phyloP scores from a whole-genome alignment of 92 coral and sea anemone species.

The Zoanthus solanderi region DNA sequence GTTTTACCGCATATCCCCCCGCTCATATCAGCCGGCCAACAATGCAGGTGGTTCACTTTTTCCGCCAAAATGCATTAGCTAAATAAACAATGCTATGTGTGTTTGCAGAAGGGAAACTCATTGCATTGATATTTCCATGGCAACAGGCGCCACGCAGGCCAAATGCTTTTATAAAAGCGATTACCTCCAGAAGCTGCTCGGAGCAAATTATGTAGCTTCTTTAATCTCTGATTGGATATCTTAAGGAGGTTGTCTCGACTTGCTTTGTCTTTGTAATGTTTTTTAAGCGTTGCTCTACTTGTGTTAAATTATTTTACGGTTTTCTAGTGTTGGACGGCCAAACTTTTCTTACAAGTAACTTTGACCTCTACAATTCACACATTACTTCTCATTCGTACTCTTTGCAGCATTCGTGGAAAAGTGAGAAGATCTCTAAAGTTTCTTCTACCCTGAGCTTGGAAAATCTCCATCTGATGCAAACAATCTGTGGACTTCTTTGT shows the following conservation, averaged over 20 bases:
- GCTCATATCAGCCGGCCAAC: constrained; percentile 24
- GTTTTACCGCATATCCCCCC: constrained; percentile 29
- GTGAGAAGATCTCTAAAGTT: not conserved
- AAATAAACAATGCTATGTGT: constrained; percentile 33
- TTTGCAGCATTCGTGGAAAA: not conserved
- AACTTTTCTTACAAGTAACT: not conserved
- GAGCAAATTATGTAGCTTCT: constrained; percentile 30
- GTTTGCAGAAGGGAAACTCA: constrained; percentile 51
- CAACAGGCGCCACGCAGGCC: constrained; percentile 44
- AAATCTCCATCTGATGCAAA: constrained; percentile 41
- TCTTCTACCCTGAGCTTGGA: constrained; percentile 14
- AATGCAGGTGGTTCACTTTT: constrained; percentile 28
- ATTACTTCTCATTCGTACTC: not conserved
- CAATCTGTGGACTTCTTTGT: constrained; percentile 23
- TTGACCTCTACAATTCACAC: not conserved
- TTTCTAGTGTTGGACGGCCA: not conserved
- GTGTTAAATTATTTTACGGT: not conserved
- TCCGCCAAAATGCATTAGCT: constrained; percentile 50
- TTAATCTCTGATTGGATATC: constrained; percentile 35
- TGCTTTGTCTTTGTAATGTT: constrained; percentile 6
- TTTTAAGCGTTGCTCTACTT: not conserved
- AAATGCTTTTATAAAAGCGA: constrained; percentile 39
- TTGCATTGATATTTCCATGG: constrained; percentile 29
- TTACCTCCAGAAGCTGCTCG: constrained; percentile 15
- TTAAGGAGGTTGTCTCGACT: constrained; percentile 24